phyloP scores from a whole-genome alignment of 2,888 invertebrate species.

The Nycteola revayana region DNA sequence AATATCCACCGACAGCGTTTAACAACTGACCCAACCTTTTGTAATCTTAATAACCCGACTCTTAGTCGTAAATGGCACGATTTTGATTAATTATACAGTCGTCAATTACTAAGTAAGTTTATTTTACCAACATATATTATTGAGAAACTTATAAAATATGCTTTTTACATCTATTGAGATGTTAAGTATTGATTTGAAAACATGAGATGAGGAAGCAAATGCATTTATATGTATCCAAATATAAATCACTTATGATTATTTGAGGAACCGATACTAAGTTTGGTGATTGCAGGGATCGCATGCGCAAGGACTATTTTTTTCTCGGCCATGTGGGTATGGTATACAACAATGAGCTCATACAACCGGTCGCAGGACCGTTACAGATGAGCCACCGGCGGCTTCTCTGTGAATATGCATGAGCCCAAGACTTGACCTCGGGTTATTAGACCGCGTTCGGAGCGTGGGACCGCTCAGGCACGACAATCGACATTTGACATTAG shows the following conservation, averaged over 20 bases:
- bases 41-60: constrained; percentile 62
- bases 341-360: constrained; percentile 70
- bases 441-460: constrained; percentile 70
- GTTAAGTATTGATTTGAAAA: too few species aligned
- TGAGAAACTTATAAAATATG: too few species aligned
- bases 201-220: too few species aligned
- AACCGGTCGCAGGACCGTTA: constrained; percentile 80
- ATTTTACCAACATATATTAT: too few species aligned
- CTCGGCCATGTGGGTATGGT: constrained; percentile 50
- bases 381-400: constrained; percentile 69
- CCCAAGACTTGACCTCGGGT: constrained; percentile 74
- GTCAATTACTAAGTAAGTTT: too few species aligned
- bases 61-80: constrained; percentile 7
- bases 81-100: too few species aligned
- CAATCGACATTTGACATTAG: constrained; percentile 66
- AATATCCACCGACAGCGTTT: constrained; percentile 65
- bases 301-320: constrained; percentile 23
- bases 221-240: too few species aligned
- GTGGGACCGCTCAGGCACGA: constrained; percentile 63
- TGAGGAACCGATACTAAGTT: too few species aligned
- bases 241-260: too few species aligned
- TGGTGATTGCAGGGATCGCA: constrained; percentile 9
- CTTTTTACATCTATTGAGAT: too few species aligned
- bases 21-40: constrained; percentile 67
- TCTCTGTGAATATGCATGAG: constrained; percentile 78